phyloP scores from a whole-genome alignment of 2,113 vertebrate genomes.

The Centropristis striata region DNA sequence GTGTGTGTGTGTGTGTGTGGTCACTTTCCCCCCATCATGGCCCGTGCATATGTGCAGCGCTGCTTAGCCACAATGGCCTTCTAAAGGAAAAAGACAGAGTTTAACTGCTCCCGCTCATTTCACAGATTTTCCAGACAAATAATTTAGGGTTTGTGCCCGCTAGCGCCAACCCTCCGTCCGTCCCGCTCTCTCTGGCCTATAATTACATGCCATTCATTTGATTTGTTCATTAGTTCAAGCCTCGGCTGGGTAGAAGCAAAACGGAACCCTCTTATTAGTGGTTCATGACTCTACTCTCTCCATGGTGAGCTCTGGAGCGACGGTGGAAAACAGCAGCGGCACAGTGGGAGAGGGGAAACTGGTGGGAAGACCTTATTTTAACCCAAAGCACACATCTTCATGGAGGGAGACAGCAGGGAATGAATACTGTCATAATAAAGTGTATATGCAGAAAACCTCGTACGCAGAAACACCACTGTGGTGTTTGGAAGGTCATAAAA shows the following conservation, averaged over 20 bases:
- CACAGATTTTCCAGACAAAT: conserved; percentile 83
- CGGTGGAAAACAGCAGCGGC: conserved; percentile 66
- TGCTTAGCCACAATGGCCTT: conserved; percentile 52
- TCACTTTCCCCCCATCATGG: conserved; percentile 70
- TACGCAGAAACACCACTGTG: conserved; percentile 8
- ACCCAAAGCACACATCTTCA: conserved; percentile 44
- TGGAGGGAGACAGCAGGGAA: conserved; percentile 21
- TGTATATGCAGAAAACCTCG: conserved; percentile 13
- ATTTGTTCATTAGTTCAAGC: conserved; percentile 86
- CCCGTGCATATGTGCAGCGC: conserved; percentile 40
- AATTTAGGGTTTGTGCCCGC: conserved; percentile 81
- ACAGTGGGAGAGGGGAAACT: conserved; percentile 50
- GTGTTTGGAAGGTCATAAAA: conserved; percentile 5
- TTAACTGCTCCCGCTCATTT: conserved; percentile 75
- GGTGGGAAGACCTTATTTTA: conserved; percentile 64
- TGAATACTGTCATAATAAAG: conserved; percentile 14
- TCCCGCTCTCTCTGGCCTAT: conserved; percentile 74
- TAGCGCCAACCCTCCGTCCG: conserved; percentile 80
- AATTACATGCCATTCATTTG: conserved; percentile 85
- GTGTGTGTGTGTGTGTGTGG: conserved; percentile 52
- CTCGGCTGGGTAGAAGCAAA: conserved; percentile 73
- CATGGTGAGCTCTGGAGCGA: conserved; percentile 56
- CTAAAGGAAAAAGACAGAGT: conserved; percentile 62
- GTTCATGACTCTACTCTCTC: conserved; percentile 80
- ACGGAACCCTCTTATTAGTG: conserved; percentile 85